Percentiles rank a stretch among this genome's conserved stretches.
Evolutionary conservation across 2,888 invertebrate genomes (phyloP).

Genomic region (Metopia argyrocephala): DNA sequence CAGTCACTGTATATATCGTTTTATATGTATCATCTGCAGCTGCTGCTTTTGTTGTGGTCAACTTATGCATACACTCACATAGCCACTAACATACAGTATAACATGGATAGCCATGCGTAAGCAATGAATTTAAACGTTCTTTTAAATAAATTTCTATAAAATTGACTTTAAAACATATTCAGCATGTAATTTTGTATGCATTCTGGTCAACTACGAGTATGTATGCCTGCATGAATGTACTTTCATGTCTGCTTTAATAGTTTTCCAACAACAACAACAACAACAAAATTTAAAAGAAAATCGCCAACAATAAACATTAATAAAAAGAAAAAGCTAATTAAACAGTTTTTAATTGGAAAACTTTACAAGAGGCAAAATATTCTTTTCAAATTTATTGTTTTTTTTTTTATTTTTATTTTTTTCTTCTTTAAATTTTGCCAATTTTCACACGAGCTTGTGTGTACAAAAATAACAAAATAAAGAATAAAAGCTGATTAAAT

Average conservation of each 20-base stretch:
- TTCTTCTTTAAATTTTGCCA: background rate
- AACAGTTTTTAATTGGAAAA: conserved; percentile 55
- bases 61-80: background rate
- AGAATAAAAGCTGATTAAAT: no score
- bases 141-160: background rate
- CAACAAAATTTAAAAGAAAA: background rate
- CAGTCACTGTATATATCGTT: conserved; percentile 15
- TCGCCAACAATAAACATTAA: background rate
- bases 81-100: background rate
- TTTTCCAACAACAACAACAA: background rate
- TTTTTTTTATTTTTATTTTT: background rate
- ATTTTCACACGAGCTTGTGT: no score
- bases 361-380: conserved; percentile 9
- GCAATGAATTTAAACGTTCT: background rate
- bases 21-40: no score
- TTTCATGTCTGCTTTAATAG: background rate
- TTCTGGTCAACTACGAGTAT: background rate
- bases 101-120: background rate
- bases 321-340: conserved; percentile 42
- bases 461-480: no score
- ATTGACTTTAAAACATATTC: no score
- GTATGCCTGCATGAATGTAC: background rate
- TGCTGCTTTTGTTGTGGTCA: background rate
- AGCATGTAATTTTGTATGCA: background rate
- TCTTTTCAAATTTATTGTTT: background rate